A percentile compares a stretch with the other conserved stretches of the same genome.
Conservation (phyloP, 2,797 vertebrate species). For the Chaetodon trifasciatus region DNA sequence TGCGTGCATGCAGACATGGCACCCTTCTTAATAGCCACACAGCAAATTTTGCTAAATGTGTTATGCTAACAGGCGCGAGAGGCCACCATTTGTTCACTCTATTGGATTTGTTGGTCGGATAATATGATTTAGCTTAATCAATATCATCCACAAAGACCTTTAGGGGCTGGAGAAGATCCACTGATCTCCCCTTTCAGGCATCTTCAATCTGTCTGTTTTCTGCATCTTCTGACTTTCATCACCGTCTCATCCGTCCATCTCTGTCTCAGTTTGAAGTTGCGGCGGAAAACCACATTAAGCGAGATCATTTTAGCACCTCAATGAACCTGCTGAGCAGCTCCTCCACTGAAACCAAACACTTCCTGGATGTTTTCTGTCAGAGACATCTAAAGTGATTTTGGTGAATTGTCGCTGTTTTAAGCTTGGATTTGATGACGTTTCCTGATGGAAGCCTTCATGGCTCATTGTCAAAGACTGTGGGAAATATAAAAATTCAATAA, state of each 20-base stretch:
- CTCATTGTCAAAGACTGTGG: no score
- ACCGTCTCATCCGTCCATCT: slow-evolving; percentile 18
- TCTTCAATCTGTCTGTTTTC: slow-evolving; percentile 53
- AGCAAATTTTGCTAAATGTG: slow-evolving; percentile 84
- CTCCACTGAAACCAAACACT: not conserved
- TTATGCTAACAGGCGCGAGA: slow-evolving; percentile 78
- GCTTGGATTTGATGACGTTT: no score
- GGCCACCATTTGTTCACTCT: slow-evolving; percentile 77
- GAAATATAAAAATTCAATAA: no score
- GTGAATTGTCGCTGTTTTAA: no score
- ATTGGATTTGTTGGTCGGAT: slow-evolving; percentile 87
- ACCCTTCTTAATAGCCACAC: slow-evolving; percentile 73
- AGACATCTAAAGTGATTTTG: no score
- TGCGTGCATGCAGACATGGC: slow-evolving; percentile 29
- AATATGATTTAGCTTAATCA: slow-evolving; percentile 86
- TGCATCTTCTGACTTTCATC: slow-evolving; percentile 34
- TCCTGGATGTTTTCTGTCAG: no score
- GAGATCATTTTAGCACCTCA: slow-evolving; percentile 10
- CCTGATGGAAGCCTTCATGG: no score
- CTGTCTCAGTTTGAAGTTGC: slow-evolving; percentile 10
- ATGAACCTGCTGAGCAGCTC: slow-evolving; percentile 1
- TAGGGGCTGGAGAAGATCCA: slow-evolving; percentile 75
- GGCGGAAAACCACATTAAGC: slow-evolving; percentile 8
- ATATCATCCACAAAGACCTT: slow-evolving; percentile 85
- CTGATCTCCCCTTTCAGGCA: slow-evolving; percentile 64